Conservation (phyloP, 2,797 vertebrate genomes). For the Poecilia picta region DNA sequence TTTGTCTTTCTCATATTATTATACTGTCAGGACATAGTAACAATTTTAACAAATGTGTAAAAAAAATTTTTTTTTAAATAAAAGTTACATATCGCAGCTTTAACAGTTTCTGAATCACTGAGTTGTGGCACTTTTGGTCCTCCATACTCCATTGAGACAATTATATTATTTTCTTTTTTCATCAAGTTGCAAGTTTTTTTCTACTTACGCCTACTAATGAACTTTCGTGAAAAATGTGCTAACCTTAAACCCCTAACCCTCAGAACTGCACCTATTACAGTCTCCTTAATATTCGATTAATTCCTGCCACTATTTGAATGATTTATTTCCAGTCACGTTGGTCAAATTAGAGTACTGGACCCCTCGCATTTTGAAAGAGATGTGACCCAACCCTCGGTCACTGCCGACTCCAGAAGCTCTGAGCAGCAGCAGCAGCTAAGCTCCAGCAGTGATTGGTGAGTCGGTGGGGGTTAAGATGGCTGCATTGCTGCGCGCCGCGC, state of each 20-base stretch:
- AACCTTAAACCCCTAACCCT: neutral
- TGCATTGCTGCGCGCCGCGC: conserved; percentile 71
- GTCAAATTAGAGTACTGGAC: too few species aligned
- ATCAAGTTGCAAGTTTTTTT: neutral
- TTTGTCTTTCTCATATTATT: too few species aligned
- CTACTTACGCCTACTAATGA: neutral
- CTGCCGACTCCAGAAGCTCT: neutral
- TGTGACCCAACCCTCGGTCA: neutral
- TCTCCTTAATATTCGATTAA: neutral
- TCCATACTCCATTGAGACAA: neutral
- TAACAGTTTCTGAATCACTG: neutral
- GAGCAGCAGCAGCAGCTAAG: conserved; percentile 3
- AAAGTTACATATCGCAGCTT: neutral
- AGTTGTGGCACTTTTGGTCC: neutral
- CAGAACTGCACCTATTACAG: neutral
- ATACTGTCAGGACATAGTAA: too few species aligned
- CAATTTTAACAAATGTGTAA: too few species aligned
- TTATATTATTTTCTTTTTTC: neutral
- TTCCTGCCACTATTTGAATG: neutral
- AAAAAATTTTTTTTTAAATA: too few species aligned
- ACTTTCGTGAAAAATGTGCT: neutral
- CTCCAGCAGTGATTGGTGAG: conserved; percentile 53
- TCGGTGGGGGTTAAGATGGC: conserved; percentile 74
- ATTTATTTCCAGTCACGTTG: too few species aligned
- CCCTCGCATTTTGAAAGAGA: neutral